Conservation (phyloP, 2,888 invertebrate genomes). For the Oxystoma pomonae region DNA sequence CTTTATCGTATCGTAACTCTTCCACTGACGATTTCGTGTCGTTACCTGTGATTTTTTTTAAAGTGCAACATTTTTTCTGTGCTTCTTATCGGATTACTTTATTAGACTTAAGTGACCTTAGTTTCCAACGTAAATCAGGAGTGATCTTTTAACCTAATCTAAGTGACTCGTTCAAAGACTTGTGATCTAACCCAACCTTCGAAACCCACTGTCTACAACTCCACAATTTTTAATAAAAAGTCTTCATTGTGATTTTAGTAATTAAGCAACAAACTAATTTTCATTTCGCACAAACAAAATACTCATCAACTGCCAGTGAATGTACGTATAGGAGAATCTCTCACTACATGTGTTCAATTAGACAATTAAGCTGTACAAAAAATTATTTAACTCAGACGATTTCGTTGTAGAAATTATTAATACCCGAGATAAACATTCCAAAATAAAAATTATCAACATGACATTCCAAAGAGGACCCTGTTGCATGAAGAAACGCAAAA, state of each 20-base stretch:
- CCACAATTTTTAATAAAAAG: too few species aligned
- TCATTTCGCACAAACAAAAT: not conserved
- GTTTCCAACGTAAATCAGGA: not conserved
- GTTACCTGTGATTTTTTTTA: not conserved
- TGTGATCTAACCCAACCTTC: not conserved
- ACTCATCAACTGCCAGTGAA: not conserved
- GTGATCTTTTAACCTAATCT: not conserved
- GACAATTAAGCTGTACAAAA: not conserved
- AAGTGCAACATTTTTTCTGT: too few species aligned
- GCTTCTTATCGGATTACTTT: not conserved
- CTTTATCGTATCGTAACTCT: not conserved
- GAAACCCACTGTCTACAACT: too few species aligned
- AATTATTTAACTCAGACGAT: not conserved
- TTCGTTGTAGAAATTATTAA: not conserved
- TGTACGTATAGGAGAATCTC: not conserved
- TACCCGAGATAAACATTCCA: not conserved
- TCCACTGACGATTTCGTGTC: not conserved
- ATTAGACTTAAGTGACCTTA: not conserved
- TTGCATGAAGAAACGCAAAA: not conserved
- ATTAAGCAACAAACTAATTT: not conserved
- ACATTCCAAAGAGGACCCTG: not conserved
- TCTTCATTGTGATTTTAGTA: not conserved
- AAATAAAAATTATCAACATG: not conserved
- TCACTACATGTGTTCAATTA: not conserved
- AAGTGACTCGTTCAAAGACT: too few species aligned